Evolutionary conservation across 2,888 invertebrate genomes (phyloP).

Genomic region (Drosophila pseudotalamancana): DNA sequence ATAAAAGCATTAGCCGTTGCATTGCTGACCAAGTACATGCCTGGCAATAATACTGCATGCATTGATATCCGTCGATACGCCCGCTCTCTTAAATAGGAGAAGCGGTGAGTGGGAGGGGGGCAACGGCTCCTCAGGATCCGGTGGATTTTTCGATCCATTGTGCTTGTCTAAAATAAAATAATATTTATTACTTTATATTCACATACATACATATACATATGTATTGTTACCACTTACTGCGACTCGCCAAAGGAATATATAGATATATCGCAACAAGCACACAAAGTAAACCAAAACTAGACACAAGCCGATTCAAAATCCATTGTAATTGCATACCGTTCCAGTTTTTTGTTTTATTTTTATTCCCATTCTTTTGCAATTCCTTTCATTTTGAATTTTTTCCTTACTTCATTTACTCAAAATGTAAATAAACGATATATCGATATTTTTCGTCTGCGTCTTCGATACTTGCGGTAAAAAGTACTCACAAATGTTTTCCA

Average conservation of each 20-base stretch:
- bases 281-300: constrained; percentile 13
- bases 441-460: not conserved
- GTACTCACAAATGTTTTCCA: not conserved
- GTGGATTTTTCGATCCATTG: constrained; percentile 83
- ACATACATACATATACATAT: no score
- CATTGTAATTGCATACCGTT: constrained; percentile 24
- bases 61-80: constrained; percentile 91
- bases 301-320: constrained; percentile 5
- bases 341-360: not conserved
- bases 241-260: constrained; percentile 14
- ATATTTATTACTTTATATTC: not conserved
- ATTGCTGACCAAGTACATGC: constrained; percentile 84
- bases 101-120: constrained; percentile 89
- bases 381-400: not conserved
- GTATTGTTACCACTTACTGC: constrained; percentile 5
- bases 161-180: constrained; percentile 11
- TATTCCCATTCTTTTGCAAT: constrained; percentile 7
- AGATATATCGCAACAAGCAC: constrained; percentile 28
- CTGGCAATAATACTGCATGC: constrained; percentile 91
- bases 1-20: not conserved
- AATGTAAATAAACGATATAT: constrained; percentile 14
- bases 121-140: constrained; percentile 87
- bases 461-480: not conserved
- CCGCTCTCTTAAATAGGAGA: constrained; percentile 88
- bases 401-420: not conserved